These are phyloP conservation scores for Amiota minor DNA, from an alignment of 2,888 invertebrate species.

Conservation along the genomic window DNA sequence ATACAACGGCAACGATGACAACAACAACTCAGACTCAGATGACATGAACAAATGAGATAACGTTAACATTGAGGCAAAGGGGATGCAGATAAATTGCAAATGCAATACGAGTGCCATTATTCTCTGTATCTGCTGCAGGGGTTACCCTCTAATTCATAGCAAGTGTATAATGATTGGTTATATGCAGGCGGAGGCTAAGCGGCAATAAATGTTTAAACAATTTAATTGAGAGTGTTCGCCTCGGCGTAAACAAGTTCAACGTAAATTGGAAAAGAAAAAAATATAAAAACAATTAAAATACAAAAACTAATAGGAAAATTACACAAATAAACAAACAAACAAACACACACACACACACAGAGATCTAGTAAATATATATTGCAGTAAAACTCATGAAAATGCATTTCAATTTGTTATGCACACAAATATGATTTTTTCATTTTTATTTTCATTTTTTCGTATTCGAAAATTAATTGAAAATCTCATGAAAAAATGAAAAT, in stretches of 20 bases:
- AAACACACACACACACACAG: not conserved
- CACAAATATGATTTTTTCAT: not conserved
- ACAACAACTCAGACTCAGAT: not conserved
- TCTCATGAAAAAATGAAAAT: conserved; percentile 10
- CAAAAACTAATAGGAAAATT: too few species aligned
- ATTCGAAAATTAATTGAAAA: conserved; percentile 12
- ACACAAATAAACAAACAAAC: not conserved
- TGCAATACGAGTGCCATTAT: not conserved
- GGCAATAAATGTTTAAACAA: conserved; percentile 27
- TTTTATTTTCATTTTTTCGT: not conserved
- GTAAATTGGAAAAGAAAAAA: not conserved
- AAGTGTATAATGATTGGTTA: not conserved
- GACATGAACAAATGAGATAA: not conserved
- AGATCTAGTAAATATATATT: not conserved
- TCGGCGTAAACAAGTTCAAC: conserved; percentile 6
- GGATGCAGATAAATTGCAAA: not conserved
- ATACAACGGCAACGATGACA: not conserved
- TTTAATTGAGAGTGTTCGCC: conserved; percentile 23
- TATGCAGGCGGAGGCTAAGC: conserved; percentile 14
- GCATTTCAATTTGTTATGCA: conserved; percentile 12
- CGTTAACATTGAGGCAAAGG: not conserved
- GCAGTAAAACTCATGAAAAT: not conserved
- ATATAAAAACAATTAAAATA: not conserved
- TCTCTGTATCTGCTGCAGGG: not conserved
- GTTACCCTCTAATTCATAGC: not conserved